Percentiles rank a stretch among this genome's conserved stretches.
Conservation (phyloP, 2,888 invertebrate genomes). For the Phortica magna region DNA sequence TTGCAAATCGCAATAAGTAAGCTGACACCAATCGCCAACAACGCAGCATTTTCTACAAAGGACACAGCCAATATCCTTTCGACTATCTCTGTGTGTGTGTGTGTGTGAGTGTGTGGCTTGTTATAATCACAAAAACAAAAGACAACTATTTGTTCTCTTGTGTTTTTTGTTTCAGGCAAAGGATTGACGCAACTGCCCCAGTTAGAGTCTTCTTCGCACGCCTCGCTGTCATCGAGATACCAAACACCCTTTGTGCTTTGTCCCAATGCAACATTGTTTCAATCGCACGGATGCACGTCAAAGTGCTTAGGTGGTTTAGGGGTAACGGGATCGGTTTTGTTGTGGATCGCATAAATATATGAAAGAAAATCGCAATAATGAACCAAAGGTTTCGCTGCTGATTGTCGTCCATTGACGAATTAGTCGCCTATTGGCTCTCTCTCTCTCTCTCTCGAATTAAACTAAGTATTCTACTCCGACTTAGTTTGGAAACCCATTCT, state of each 20-base stretch:
- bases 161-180: background rate
- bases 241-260: conserved; percentile 2
- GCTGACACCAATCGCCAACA: background rate
- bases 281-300: background rate
- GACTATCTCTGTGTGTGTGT: background rate
- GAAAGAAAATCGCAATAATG: too few species aligned
- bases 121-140: background rate
- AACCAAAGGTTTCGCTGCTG: too few species aligned
- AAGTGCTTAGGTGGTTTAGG: background rate
- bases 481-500: too few species aligned
- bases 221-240: conserved; percentile 6
- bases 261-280: background rate
- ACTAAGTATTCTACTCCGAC: too few species aligned
- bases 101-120: too few species aligned
- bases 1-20: conserved; percentile 3
- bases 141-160: background rate
- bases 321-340: too few species aligned
- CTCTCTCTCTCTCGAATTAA: too few species aligned
- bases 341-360: too few species aligned
- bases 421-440: too few species aligned
- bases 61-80: background rate
- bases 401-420: too few species aligned
- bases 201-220: background rate
- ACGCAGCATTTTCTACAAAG: background rate
- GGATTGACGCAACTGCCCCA: background rate